Percentiles rank a stretch among this genome's conserved stretches.
phyloP scores from a whole-genome alignment of 2,113 vertebrate genomes.

The Triplophysa tibetana region DNA sequence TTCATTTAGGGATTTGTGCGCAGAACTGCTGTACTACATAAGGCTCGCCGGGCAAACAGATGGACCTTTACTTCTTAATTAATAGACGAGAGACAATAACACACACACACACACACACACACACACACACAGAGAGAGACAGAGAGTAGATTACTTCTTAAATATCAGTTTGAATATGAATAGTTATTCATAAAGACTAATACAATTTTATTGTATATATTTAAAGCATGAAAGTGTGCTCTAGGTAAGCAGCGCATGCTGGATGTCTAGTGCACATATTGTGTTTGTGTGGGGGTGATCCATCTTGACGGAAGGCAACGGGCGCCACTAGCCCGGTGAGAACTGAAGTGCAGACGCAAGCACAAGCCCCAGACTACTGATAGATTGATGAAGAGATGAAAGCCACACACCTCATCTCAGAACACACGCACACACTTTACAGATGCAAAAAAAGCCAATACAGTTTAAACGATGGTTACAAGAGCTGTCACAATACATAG shows the following conservation, averaged over 20 bases:
- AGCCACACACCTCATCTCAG: constrained; percentile 51
- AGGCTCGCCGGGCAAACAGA: constrained; percentile 66
- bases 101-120: too few relatives aligned
- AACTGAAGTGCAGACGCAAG: constrained; percentile 65
- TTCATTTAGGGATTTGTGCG: constrained; percentile 23
- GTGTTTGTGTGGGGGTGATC: constrained; percentile 40
- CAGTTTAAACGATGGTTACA: neutral
- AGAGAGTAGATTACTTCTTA: neutral
- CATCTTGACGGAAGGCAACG: constrained; percentile 35
- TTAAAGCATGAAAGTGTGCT: neutral
- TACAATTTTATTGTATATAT: too few relatives aligned
- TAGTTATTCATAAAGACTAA: too few relatives aligned
- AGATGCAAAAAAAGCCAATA: neutral
- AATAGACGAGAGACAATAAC: constrained; percentile 28
- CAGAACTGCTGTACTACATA: constrained; percentile 38
- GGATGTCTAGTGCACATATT: neutral
- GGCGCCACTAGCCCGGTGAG: constrained; percentile 37
- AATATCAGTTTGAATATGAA: too few relatives aligned
- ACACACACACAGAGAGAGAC: neutral
- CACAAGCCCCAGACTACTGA: constrained; percentile 64
- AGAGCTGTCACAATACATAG: too few relatives aligned
- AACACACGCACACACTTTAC: neutral
- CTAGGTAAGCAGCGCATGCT: neutral
- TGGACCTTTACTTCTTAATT: constrained; percentile 66
- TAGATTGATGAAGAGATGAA: constrained; percentile 60